Percentiles rank a stretch among this genome's conserved stretches.
phyloP scores from a whole-genome alignment of 2,113 vertebrate species.

The Lepisosteus oculatus region DNA sequence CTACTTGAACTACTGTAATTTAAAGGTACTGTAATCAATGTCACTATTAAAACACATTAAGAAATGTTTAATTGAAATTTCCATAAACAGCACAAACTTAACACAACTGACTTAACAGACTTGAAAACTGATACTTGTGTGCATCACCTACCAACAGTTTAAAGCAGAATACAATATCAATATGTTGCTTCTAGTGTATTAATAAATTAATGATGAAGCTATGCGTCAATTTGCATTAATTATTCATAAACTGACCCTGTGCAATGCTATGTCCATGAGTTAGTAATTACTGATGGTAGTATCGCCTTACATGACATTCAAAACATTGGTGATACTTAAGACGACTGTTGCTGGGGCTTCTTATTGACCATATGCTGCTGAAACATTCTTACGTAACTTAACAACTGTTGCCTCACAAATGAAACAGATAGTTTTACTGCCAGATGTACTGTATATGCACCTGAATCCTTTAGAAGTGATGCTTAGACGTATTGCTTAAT shows the following conservation, averaged over 20 bases:
- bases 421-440: conserved; percentile 50
- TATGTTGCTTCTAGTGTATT: neutral
- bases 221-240: neutral
- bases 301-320: conserved; percentile 26
- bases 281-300: conserved; percentile 8
- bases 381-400: conserved; percentile 32
- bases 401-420: conserved; percentile 59
- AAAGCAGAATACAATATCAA: neutral
- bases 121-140: too few species aligned
- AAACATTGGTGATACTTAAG: conserved; percentile 24
- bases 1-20: too few species aligned
- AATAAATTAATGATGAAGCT: neutral
- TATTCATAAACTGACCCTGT: neutral
- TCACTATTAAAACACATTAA: too few species aligned
- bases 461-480: conserved; percentile 21
- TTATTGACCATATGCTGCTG: conserved; percentile 45
- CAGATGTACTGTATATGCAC: conserved; percentile 49
- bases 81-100: too few species aligned
- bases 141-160: neutral
- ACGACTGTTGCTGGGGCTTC: conserved; percentile 46
- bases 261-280: neutral
- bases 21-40: too few species aligned
- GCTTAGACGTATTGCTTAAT: conserved; percentile 18
- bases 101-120: too few species aligned
- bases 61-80: too few species aligned